phyloP scores from a whole-genome alignment of 2,113 vertebrate species.

The Progne subis region DNA sequence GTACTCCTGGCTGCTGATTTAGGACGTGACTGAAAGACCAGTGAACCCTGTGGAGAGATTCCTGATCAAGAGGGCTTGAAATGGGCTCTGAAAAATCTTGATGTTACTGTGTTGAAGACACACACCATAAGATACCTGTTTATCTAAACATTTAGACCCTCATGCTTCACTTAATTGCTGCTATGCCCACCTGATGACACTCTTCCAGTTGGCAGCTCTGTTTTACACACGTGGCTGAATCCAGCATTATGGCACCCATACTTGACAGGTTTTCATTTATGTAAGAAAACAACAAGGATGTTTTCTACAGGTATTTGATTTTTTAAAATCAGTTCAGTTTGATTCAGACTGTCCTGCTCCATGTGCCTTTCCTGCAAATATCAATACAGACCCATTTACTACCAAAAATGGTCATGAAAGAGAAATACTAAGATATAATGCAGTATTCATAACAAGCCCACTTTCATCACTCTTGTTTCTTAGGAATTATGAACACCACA shows the following conservation, averaged over 20 bases:
- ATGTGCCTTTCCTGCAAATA: background rate
- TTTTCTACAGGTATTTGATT: background rate
- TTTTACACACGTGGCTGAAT: background rate
- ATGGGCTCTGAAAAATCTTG: background rate
- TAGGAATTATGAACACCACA: background rate
- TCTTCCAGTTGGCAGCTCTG: background rate
- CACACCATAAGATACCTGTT: background rate
- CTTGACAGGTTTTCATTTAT: background rate
- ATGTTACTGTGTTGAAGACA: background rate
- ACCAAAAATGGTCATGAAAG: background rate
- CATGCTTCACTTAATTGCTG: background rate
- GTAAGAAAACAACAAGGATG: background rate
- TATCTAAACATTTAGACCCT: background rate
- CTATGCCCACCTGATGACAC: background rate
- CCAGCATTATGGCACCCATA: background rate
- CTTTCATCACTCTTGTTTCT: background rate
- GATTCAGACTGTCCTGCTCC: background rate
- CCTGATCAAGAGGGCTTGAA: background rate
- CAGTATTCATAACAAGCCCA: background rate
- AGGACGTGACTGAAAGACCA: background rate
- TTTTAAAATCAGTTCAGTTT: background rate
- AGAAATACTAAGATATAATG: background rate
- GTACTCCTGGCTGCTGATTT: slow-evolving; percentile 19
- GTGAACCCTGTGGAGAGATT: background rate
- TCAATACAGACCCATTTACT: background rate